Evolutionary conservation across 2,113 vertebrate genomes (phyloP).

Genomic region (Pachycephala philippinensis): DNA sequence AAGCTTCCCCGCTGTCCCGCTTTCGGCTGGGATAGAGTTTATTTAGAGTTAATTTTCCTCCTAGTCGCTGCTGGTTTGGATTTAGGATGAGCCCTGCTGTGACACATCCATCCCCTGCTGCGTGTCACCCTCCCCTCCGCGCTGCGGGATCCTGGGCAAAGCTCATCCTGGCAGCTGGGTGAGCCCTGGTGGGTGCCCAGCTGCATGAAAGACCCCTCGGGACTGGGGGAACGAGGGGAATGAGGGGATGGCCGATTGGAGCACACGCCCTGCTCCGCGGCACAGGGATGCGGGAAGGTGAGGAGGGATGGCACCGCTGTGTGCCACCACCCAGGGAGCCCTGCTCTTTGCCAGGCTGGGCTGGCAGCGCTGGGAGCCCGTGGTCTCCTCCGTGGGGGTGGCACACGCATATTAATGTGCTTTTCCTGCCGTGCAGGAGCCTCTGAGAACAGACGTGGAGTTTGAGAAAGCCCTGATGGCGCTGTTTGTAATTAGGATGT

Average conservation of each 20-base stretch:
- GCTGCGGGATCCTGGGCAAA: not conserved
- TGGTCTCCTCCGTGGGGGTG: not conserved
- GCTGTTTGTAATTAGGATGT: conserved; percentile 67
- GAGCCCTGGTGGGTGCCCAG: rapidly evolving
- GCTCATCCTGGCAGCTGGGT: not conserved
- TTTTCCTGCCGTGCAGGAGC: conserved; percentile 30
- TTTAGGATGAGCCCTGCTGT: not conserved
- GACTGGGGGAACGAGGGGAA: rapidly evolving
- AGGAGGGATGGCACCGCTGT: rapidly evolving
- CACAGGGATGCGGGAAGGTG: not conserved
- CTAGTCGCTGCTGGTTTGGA: not conserved
- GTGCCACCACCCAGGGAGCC: not conserved
- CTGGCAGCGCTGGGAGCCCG: not conserved
- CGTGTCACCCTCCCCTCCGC: rapidly evolving
- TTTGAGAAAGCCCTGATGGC: conserved; percentile 64
- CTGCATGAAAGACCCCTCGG: rapidly evolving
- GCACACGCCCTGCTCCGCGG: rapidly evolving
- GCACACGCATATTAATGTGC: conserved; percentile 45
- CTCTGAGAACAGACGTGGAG: conserved; percentile 47
- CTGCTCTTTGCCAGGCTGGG: not conserved
- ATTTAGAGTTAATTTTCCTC: not conserved
- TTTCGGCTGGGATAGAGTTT: not conserved
- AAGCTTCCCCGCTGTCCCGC: not conserved
- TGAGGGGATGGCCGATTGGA: rapidly evolving
- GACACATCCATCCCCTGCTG: not conserved